Evolutionary conservation across 2,797 vertebrate genomes (phyloP).

Genomic region (Pogonophryne albipinna): DNA sequence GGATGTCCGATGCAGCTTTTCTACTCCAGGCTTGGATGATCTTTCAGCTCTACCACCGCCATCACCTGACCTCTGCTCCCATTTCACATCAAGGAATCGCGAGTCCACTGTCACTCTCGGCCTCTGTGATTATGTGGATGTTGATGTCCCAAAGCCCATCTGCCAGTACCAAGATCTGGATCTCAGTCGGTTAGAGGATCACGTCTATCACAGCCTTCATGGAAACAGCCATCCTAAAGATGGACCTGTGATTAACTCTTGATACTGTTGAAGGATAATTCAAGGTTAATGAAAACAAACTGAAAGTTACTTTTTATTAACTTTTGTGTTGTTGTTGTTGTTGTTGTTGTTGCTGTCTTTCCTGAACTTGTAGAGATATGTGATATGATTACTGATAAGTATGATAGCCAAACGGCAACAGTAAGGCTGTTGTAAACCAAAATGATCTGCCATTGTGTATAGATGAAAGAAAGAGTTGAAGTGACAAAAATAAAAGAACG

Average conservation of each 20-base stretch:
- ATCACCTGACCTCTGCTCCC: slow-evolving; percentile 31
- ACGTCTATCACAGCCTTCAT: slow-evolving; percentile 61
- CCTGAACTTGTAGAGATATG: neutral
- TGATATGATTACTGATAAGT: neutral
- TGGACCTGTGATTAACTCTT: neutral
- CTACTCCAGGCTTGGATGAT: neutral
- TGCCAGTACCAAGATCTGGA: slow-evolving; percentile 66
- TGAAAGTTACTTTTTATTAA: neutral
- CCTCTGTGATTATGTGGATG: slow-evolving; percentile 44
- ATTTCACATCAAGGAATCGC: slow-evolving; percentile 1
- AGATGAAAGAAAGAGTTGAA: slow-evolving; percentile 3
- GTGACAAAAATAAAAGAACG: too few species aligned
- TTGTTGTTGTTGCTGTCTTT: neutral
- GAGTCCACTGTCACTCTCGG: slow-evolving; percentile 21
- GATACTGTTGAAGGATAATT: slow-evolving; percentile 6
- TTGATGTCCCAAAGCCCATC: slow-evolving; percentile 22
- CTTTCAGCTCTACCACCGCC: slow-evolving; percentile 8
- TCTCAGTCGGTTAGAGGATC: slow-evolving; percentile 43
- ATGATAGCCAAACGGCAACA: neutral
- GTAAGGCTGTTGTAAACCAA: too few species aligned
- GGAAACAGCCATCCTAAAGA: slow-evolving; percentile 16
- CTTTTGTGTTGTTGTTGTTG: neutral
- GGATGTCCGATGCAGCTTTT: slow-evolving; percentile 5
- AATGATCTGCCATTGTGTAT: too few species aligned
- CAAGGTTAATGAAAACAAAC: neutral